These are phyloP conservation scores for Chirona hameri DNA, from an alignment of 2,888 invertebrate species.

Conservation along the genomic window DNA sequence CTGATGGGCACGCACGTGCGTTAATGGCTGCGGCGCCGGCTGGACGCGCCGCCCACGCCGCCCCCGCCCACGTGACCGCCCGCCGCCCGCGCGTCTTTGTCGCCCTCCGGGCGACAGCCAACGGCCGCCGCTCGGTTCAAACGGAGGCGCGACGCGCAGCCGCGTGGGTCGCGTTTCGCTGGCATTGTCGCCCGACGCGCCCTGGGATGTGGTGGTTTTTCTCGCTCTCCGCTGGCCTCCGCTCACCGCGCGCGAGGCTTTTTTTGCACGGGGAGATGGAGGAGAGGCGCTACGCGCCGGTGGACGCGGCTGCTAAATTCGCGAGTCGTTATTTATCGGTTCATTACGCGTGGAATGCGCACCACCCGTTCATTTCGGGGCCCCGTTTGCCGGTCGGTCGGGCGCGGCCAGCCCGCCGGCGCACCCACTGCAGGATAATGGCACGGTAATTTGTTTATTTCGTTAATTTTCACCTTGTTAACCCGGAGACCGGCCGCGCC, in stretches of 20 bases:
- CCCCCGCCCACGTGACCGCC: not conserved
- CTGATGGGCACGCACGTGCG: conserved; percentile 1
- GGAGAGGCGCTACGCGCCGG: not conserved
- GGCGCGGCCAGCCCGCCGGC: not conserved
- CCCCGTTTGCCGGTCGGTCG: not conserved
- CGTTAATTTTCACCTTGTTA: conserved; percentile 29
- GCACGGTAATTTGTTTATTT: conserved; percentile 26
- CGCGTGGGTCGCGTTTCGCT: not conserved
- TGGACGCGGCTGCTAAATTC: not conserved
- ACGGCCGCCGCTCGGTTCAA: not conserved
- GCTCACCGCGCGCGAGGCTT: not conserved
- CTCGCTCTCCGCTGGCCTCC: too few relatives aligned
- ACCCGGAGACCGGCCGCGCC: not conserved
- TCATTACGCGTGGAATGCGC: conserved; percentile 6
- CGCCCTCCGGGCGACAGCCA: not conserved
- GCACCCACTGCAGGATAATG: not conserved
- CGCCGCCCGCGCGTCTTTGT: not conserved
- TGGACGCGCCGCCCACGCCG: not conserved
- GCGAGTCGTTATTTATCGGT: conserved; percentile 7
- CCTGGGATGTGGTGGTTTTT: too few relatives aligned
- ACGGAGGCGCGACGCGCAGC: not conserved
- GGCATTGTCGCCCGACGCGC: not conserved
- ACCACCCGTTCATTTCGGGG: not conserved
- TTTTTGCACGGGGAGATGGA: not conserved
- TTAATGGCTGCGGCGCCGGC: conserved; percentile 11